These are phyloP conservation scores for Nephrotoma flavescens DNA, from an alignment of 2,888 invertebrate species.

Conservation along the genomic window DNA sequence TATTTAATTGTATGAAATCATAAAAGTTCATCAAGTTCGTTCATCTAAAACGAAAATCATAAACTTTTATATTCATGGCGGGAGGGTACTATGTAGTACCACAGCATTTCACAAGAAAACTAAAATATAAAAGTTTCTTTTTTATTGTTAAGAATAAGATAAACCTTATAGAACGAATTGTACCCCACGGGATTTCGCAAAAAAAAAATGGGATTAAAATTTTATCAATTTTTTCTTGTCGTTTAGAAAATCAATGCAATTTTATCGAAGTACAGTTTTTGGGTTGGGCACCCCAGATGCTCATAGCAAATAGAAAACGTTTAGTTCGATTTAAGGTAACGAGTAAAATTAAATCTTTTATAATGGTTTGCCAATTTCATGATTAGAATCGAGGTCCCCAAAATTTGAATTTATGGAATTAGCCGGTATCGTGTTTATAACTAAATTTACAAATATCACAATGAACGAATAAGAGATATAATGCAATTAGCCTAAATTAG, in stretches of 20 bases:
- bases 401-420: neutral
- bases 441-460: neutral
- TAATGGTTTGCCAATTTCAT: neutral
- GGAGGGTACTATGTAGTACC: neutral
- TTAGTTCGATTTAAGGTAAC: neutral
- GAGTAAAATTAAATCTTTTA: neutral
- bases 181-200: neutral
- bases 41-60: neutral
- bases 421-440: neutral
- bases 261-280: neutral
- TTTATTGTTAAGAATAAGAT: neutral
- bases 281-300: too few relatives aligned
- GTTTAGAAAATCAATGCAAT: neutral
- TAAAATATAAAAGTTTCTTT: neutral
- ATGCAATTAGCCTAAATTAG: neutral
- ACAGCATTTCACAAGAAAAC: neutral
- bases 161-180: neutral
- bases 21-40: neutral
- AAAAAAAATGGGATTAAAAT: neutral
- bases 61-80: neutral
- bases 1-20: neutral
- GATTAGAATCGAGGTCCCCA: neutral
- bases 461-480: neutral
- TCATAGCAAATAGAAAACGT: neutral
- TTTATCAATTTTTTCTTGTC: neutral